phyloP scores from a whole-genome alignment of 2,888 invertebrate species.

The Linnaemya tessellans region DNA sequence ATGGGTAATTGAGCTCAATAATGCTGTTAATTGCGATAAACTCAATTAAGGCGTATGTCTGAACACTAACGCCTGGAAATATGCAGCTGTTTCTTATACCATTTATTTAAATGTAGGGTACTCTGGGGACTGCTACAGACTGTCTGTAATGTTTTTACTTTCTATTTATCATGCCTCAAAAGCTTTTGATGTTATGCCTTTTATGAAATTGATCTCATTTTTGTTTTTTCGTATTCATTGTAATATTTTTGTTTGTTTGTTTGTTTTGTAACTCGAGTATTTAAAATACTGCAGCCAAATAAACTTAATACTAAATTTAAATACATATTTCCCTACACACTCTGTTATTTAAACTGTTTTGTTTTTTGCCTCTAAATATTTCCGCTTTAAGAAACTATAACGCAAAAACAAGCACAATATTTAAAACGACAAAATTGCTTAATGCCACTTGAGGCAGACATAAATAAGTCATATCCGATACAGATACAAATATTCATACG shows the following conservation, averaged over 20 bases:
- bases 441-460: slow-evolving; percentile 51
- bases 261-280: not conserved
- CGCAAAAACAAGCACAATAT: slow-evolving; percentile 6
- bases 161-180: not conserved
- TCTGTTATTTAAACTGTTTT: not conserved
- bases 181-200: not conserved
- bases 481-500: slow-evolving; percentile 10
- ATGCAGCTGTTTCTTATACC: too few relatives aligned
- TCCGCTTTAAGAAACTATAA: slow-evolving; percentile 64
- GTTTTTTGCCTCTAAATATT: slow-evolving; percentile 60
- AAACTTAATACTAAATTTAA: slow-evolving; percentile 51
- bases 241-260: not conserved
- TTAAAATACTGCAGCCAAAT: not conserved
- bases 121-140: too few relatives aligned
- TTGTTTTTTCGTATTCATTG: not conserved
- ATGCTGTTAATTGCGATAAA: too few relatives aligned
- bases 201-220: slow-evolving; percentile 14
- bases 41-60: too few relatives aligned
- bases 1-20: too few relatives aligned
- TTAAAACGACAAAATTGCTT: slow-evolving; percentile 66
- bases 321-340: slow-evolving; percentile 58
- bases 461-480: slow-evolving; percentile 70
- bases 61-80: too few relatives aligned
- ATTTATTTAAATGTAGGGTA: too few relatives aligned
- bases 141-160: not conserved